A percentile compares a stretch with the other conserved stretches of the same genome.
Conservation (phyloP, 2,888 invertebrate genomes). For the Druceiella hillmani region DNA sequence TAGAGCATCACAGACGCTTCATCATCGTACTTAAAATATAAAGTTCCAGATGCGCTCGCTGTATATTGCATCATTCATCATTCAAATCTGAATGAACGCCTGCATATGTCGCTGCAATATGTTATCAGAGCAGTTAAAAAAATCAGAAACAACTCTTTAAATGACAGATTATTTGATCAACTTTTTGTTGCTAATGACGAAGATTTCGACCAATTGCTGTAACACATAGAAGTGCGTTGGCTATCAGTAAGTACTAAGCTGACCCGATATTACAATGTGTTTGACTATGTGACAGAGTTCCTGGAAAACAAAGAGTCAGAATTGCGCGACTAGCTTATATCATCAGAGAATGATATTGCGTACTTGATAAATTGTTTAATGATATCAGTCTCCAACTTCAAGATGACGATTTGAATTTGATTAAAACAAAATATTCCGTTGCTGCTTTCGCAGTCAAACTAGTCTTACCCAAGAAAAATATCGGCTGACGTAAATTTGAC, state of each 20-base stretch:
- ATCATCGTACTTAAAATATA: background rate
- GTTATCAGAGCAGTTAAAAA: background rate
- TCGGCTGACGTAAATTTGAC: background rate
- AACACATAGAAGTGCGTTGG: background rate
- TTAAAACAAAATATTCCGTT: background rate
- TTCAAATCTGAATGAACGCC: background rate
- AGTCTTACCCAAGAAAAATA: background rate
- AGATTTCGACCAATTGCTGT: background rate
- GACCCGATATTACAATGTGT: background rate
- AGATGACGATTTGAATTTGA: background rate
- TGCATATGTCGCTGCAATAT: background rate
- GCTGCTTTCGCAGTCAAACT: background rate
- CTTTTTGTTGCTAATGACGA: conserved; percentile 1
- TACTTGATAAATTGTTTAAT: conserved; percentile 1
- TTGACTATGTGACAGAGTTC: background rate
- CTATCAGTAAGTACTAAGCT: background rate
- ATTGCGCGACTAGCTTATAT: background rate
- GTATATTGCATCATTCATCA: background rate
- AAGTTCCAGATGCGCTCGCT: conserved; percentile 1
- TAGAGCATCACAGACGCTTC: background rate
- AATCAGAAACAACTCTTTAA: background rate
- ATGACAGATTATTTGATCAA: background rate
- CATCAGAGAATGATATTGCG: conserved; percentile 1
- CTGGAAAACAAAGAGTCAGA: too few relatives aligned
- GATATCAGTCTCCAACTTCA: background rate